Conservation (phyloP, 2,888 invertebrate genomes). For the Drosophila picticornis region DNA sequence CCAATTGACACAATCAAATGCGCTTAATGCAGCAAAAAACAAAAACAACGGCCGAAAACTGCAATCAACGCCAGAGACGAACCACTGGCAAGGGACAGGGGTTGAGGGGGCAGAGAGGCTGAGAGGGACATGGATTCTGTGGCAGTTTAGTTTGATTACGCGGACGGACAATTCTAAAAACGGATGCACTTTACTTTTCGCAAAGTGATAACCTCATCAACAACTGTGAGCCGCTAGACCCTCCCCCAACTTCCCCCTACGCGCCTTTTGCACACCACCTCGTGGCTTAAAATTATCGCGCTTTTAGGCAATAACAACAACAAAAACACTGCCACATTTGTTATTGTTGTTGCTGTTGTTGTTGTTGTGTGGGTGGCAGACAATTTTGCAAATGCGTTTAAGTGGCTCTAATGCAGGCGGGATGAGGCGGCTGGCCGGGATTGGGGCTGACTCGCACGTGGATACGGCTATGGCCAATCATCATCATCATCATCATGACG, state of each 20-base stretch:
- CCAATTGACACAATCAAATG: constrained; percentile 85
- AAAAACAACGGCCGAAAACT: constrained; percentile 50
- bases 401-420: constrained; percentile 78
- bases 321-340: constrained; percentile 23
- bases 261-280: constrained; percentile 13
- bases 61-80: constrained; percentile 62
- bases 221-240: constrained; percentile 21
- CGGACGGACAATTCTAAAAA: constrained; percentile 68
- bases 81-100: background rate
- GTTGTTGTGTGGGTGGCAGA: constrained; percentile 71
- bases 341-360: constrained; percentile 28
- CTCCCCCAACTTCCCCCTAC: background rate
- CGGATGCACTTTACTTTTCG: constrained; percentile 78
- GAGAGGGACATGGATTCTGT: constrained; percentile 38
- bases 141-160: constrained; percentile 76
- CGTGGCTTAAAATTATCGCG: constrained; percentile 69
- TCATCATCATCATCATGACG: background rate
- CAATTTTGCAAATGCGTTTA: constrained; percentile 81
- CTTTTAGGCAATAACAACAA: constrained; percentile 53
- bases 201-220: constrained; percentile 79
- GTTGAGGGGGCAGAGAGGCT: background rate
- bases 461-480: constrained; percentile 56
- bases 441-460: constrained; percentile 64
- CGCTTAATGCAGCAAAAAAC: constrained; percentile 79
- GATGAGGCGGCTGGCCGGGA: constrained; percentile 59